Conservation (phyloP, 2,797 vertebrate genomes). For the Cuniculus paca region DNA sequence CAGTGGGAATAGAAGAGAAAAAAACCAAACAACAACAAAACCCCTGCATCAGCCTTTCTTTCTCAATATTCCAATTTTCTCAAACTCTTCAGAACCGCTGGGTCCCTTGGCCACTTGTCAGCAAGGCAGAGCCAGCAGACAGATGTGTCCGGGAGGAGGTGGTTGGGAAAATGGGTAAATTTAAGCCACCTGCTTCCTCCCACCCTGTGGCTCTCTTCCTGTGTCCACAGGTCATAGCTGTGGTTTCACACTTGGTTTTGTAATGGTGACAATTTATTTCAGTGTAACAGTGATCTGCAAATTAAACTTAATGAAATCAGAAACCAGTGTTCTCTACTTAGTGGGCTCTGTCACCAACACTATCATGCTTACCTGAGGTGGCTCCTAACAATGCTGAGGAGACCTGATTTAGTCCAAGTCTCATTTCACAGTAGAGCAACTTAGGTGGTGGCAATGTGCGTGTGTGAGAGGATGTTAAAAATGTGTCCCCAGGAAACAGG, state of each 20-base stretch:
- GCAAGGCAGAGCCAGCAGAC: neutral
- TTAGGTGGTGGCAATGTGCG: fast-evolving
- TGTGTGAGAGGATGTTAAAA: neutral
- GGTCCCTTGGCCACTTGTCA: neutral
- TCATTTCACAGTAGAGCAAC: conserved; percentile 33
- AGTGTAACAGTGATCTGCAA: neutral
- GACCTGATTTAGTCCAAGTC: neutral
- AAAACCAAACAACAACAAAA: neutral
- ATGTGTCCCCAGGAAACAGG: fast-evolving
- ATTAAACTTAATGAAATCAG: neutral
- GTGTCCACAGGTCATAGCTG: neutral
- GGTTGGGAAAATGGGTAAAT: neutral
- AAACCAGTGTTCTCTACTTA: neutral
- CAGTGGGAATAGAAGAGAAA: neutral
- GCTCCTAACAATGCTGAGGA: neutral
- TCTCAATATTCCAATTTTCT: neutral
- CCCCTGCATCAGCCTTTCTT: neutral
- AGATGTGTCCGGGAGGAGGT: neutral
- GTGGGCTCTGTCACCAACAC: neutral
- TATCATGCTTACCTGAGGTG: neutral
- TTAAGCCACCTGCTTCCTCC: neutral
- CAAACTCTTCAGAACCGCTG: neutral
- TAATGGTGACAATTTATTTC: neutral
- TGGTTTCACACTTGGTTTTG: neutral
- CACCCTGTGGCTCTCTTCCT: neutral